phyloP scores from a whole-genome alignment of 2,113 vertebrate species.

The Trematocara zebra region DNA sequence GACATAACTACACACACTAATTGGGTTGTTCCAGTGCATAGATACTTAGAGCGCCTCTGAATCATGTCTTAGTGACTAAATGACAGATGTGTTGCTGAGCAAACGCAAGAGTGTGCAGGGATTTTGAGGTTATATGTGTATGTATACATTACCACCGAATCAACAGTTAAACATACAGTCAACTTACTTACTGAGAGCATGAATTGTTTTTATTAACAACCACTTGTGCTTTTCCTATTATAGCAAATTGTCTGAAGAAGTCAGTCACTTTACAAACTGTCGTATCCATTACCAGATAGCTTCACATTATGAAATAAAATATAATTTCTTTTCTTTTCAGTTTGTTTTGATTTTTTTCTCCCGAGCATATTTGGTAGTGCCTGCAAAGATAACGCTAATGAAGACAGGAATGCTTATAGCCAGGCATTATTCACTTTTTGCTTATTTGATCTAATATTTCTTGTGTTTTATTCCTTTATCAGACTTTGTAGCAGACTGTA shows the following conservation, averaged over 20 bases:
- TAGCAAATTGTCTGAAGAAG: background rate
- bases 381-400: background rate
- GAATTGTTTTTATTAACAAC: background rate
- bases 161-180: background rate
- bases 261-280: background rate
- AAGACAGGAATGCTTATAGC: background rate
- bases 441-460: background rate
- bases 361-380: background rate
- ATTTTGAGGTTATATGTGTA: background rate
- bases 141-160: background rate
- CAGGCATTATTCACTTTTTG: background rate
- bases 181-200: background rate
- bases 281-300: background rate
- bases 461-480: background rate
- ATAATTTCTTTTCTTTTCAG: background rate
- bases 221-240: background rate
- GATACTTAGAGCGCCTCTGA: slow-evolving; percentile 22
- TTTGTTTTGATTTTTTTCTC: background rate
- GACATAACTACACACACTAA: slow-evolving; percentile 53
- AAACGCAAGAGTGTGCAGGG: background rate
- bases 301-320: background rate
- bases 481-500: background rate
- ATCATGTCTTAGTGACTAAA: slow-evolving; percentile 24
- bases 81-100: background rate
- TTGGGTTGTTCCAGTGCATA: slow-evolving; percentile 37